Evolutionary conservation across 35 echinoderm and acorn worm species (phyloP), one percentile per base, ranked within the genome.

Genomic region (Heliocidaris tuberculata): DNA sequence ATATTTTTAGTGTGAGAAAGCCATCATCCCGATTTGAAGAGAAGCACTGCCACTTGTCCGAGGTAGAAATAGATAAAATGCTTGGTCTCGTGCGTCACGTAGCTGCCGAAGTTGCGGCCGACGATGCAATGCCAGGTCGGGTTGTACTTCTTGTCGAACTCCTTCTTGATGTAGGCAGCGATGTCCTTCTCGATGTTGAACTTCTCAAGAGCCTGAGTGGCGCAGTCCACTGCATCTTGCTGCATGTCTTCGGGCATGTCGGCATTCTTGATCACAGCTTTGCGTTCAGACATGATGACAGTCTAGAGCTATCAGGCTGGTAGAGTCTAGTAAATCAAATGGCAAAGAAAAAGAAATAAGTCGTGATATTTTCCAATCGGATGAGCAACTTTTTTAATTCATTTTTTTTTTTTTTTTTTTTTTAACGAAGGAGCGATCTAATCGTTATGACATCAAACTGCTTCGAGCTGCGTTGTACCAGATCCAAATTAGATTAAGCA

Each of bases 171-270:
- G 94, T 95, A 95, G 71, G 96, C 96, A 32, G 96, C 96, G 88
- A 96, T 96, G 94, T 96, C 96, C 96, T 96, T 96, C 94, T 96
- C 96, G 90, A 96, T 96, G 96, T 96, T 96, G 96, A 95, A 96
- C 50, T 96, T 96, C 94, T 96, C 96, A 86, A 96, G 86, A 42
- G 96, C 96, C 49, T 96, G 96, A 21, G 94, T 96, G 6, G 96
- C 94, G 50, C 96, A 96, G 89, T 96, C 96, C 32, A 96, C 96
- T 49, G 96, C 96, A 60, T 96, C 96, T 60, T 96, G 96, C 48
- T 96, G 96, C 96, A 96, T 96, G 60, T 96, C 96, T 59, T 96
- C 96, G 7, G 96, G 88, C 96, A 96, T 96, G 65, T 96, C 96
- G 13, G 96, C 96, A 93, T 96, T 96, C 92, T 96, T 96, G 87